Conservation (phyloP, 2,113 vertebrate species). For the Cyprinus carpio region DNA sequence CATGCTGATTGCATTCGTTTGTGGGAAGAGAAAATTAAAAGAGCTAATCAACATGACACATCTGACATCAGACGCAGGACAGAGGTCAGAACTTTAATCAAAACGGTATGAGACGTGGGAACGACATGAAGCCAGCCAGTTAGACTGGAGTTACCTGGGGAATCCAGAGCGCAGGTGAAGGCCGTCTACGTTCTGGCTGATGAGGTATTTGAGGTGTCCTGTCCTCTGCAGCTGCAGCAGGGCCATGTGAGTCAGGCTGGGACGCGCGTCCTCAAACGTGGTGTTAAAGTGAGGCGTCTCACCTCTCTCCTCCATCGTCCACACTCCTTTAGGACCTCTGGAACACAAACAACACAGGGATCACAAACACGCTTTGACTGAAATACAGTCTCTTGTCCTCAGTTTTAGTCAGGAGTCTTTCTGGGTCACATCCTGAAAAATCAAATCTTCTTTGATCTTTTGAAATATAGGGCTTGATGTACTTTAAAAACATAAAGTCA, state of each 20-base stretch:
- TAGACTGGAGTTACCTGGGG: conserved; percentile 80
- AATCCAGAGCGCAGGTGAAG: conserved; percentile 94
- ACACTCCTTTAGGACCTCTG: conserved; percentile 96
- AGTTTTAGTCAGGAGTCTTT: background rate
- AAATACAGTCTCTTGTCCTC: background rate
- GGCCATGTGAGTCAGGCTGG: conserved; percentile 92
- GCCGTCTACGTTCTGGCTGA: conserved; percentile 98
- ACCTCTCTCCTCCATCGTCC: conserved; percentile 93
- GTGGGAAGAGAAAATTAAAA: background rate
- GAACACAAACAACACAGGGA: background rate
- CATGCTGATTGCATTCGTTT: background rate
- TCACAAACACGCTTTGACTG: background rate
- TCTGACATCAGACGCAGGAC: background rate
- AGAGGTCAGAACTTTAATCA: conserved; percentile 1
- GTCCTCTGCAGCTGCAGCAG: conserved; percentile 87
- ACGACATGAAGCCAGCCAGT: background rate
- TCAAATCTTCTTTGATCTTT: background rate
- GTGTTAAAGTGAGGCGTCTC: conserved; percentile 90
- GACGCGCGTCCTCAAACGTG: conserved; percentile 90
- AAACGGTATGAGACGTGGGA: background rate
- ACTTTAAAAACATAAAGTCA: background rate
- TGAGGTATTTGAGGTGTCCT: conserved; percentile 87
- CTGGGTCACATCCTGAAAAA: background rate
- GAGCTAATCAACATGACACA: conserved; percentile 9
- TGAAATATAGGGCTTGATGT: background rate